Base-by-base conservation (phyloP, 2,888 invertebrate genomes). In the Liodrosophila aerea region DNA sequence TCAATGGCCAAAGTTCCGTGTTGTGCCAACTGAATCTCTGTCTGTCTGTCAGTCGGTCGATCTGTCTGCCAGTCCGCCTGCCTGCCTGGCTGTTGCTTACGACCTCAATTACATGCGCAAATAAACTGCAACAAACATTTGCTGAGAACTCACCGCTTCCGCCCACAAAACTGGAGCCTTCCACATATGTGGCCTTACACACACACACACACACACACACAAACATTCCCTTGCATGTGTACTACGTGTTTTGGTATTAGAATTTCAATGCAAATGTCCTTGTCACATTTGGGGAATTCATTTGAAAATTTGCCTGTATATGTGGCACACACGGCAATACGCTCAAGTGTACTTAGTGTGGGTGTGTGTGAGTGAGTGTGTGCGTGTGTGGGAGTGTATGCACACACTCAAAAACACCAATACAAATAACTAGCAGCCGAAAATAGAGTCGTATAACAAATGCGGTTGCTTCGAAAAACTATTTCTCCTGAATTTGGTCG, bases 111-210 rank as follows among this genome's bases (percentile, higher is more conserved):
- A 80, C 81, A 74, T 83, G 69, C 64, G 81, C 78, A 80, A 80
- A 80, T 80, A 80, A 76, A 83, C 66, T 80, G 84, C 84, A 80
- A 83, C 81, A 81, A 83, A 76, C 81, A 80, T 83, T 83, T 83
- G 74, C 77, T 36, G 39, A 83, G 78, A 62, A 72, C 84, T 76
- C 72, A 46, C 34, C 62, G 65, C 64, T 71, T 58, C 36, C 47
- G 41, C 52, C 52, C 65, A 36, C 41, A 51, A 49, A 56, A 11
- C 41, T 22, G 41, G 8, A 16, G 43, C 37, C 49, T 65, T 49
- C 46, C 56, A 54, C 49, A 64, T 31, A 43, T 62, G 51, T 43
- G 63, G 52, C 62, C 63, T 58, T 22, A 60, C 31, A 18, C 34
- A 43, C 12, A 27, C 8, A 7, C 22, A 27, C 31, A 8, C 34